phyloP scores from a whole-genome alignment of 1,140 invertebrate species.

The Drosophila biarmipes region DNA sequence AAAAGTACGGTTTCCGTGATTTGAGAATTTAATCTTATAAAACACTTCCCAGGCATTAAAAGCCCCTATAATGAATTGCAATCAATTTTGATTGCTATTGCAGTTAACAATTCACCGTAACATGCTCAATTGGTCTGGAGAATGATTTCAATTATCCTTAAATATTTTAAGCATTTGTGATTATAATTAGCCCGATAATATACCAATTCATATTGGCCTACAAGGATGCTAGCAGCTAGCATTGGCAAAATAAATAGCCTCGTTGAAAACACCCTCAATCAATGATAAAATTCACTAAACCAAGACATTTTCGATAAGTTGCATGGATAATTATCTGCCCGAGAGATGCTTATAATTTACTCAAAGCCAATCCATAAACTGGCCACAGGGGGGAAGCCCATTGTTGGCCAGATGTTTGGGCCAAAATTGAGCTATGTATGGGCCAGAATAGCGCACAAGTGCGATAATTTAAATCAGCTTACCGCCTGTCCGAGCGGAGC shows the following conservation, averaged over 20 bases:
- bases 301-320: slow-evolving; percentile 10
- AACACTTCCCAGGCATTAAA: neutral
- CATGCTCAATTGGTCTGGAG: too few relatives aligned
- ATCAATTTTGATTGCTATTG: too few relatives aligned
- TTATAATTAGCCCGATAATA: too few relatives aligned
- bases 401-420: slow-evolving; percentile 2
- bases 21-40: neutral
- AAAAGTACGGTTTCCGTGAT: neutral
- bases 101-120: too few relatives aligned
- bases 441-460: slow-evolving; percentile 6
- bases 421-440: slow-evolving; percentile 11
- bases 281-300: neutral
- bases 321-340: slow-evolving; percentile 2
- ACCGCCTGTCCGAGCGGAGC: slow-evolving; percentile 22
- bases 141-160: too few relatives aligned
- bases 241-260: neutral
- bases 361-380: slow-evolving; percentile 6
- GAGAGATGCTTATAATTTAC: slow-evolving; percentile 26
- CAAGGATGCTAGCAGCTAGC: neutral
- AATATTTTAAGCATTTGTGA: too few relatives aligned
- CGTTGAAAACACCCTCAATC: neutral
- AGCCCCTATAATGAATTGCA: neutral
- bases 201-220: too few relatives aligned
- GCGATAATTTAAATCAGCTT: slow-evolving; percentile 47
- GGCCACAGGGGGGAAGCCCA: slow-evolving; percentile 3